Evolutionary conservation across 2,888 invertebrate genomes (phyloP).

Genomic region (Platerodrilus igneus): DNA sequence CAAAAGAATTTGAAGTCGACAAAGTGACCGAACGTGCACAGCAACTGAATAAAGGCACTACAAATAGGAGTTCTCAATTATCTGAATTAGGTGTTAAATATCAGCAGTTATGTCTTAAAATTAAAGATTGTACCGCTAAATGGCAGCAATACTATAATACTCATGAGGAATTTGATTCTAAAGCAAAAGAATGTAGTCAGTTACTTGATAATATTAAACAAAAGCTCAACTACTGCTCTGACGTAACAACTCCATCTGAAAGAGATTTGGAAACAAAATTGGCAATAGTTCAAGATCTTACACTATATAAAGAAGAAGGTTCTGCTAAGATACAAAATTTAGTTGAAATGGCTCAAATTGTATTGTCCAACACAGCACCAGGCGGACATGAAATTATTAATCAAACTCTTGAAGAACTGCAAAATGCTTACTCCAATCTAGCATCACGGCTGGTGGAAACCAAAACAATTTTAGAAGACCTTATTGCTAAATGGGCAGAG

Average conservation of each 20-base stretch:
- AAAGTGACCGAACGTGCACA: conserved; percentile 89
- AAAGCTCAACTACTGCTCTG: conserved; percentile 83
- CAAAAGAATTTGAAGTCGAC: conserved; percentile 89
- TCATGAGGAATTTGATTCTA: conserved; percentile 82
- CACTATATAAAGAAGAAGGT: conserved; percentile 90
- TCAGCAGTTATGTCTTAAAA: conserved; percentile 82
- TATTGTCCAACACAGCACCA: conserved; percentile 86
- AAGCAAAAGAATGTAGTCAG: conserved; percentile 70
- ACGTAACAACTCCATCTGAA: conserved; percentile 74
- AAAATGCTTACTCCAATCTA: conserved; percentile 86
- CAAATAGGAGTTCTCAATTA: conserved; percentile 74
- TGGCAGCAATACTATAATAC: conserved; percentile 90
- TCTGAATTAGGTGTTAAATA: conserved; percentile 90
- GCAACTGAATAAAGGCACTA: conserved; percentile 69
- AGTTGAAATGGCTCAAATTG: conserved; percentile 87
- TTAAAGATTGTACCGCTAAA: conserved; percentile 83
- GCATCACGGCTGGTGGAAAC: conserved; percentile 87
- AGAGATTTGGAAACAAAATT: conserved; percentile 82
- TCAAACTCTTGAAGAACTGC: conserved; percentile 72
- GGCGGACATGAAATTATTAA: conserved; percentile 84
- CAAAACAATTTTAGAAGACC: conserved; percentile 80
- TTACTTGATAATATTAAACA: conserved; percentile 81
- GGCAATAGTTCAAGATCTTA: conserved; percentile 77
- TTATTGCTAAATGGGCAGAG: conserved; percentile 87
- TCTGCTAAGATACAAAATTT: conserved; percentile 81